phyloP scores from a whole-genome alignment of 2,888 invertebrate species.

The Lymantria dispar region DNA sequence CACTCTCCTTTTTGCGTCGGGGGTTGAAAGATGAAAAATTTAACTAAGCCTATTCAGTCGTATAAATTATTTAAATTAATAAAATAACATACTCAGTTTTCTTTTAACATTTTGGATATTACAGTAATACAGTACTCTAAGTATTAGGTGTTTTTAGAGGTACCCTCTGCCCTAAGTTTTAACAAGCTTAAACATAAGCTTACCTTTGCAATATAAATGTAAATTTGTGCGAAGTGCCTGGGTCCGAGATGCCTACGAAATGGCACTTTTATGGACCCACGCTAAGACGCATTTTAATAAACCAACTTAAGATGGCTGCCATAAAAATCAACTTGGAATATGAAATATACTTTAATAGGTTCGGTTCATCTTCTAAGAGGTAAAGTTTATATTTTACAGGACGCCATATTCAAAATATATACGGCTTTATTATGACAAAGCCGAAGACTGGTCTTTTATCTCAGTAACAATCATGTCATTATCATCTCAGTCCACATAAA shows the following conservation, averaged over 20 bases:
- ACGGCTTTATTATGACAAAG: no score
- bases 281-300: slow-evolving; percentile 43
- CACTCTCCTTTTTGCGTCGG: no score
- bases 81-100: no score
- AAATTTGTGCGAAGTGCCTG: slow-evolving; percentile 38
- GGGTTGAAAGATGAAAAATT: no score
- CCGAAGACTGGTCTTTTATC: no score
- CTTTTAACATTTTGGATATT: no score
- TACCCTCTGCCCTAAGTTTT: slow-evolving; percentile 21
- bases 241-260: slow-evolving; percentile 35
- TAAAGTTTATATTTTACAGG: slow-evolving; percentile 10
- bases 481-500: no score
- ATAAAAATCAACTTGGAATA: slow-evolving; percentile 43
- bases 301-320: slow-evolving; percentile 34
- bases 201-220: slow-evolving; percentile 50
- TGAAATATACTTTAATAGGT: slow-evolving; percentile 30
- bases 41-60: no score
- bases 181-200: slow-evolving; percentile 40
- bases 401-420: no score
- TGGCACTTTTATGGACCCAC: slow-evolving; percentile 44
- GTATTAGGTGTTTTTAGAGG: slow-evolving; percentile 1
- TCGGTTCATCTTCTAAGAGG: slow-evolving; percentile 24
- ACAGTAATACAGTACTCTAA: no score
- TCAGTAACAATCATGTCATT: no score
- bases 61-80: no score